These are phyloP conservation scores for Amazona guildingii DNA, from an alignment of 2,113 vertebrate genomes.

Conservation along the genomic window DNA sequence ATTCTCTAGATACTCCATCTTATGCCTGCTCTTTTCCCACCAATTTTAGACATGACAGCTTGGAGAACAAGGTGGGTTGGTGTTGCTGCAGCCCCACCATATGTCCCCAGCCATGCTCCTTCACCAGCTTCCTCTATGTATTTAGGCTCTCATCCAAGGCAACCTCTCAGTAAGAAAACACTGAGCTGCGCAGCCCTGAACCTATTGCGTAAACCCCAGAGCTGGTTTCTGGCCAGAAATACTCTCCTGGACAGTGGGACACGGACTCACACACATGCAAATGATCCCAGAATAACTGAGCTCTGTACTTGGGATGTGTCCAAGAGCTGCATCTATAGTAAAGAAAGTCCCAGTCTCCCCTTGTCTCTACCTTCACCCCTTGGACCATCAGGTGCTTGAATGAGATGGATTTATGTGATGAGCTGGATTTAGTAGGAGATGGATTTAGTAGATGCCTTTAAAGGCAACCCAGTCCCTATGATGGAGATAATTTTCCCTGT, in stretches of 20 bases:
- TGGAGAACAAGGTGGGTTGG: not conserved
- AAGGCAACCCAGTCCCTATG: not conserved
- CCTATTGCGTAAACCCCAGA: not conserved
- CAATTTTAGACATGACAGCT: not conserved
- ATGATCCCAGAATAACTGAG: not conserved
- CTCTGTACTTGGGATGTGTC: not conserved
- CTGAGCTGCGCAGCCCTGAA: not conserved
- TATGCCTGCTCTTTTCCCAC: not conserved
- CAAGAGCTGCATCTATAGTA: fast-evolving
- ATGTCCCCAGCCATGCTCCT: not conserved
- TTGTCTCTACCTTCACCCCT: not conserved
- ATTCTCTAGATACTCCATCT: not conserved
- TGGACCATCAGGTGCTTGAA: not conserved
- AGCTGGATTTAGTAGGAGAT: not conserved
- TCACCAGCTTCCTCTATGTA: not conserved
- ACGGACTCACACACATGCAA: not conserved
- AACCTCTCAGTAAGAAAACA: not conserved
- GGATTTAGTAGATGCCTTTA: not conserved
- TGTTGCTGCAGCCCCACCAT: not conserved
- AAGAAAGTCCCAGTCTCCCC: not conserved
- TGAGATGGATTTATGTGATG: not conserved
- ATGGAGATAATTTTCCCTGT: not conserved
- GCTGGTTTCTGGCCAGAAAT: not conserved
- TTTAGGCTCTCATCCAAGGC: not conserved
- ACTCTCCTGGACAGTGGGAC: not conserved